Percentiles rank a stretch among this genome's conserved stretches.
phyloP scores from a whole-genome alignment of 2,113 vertebrate genomes.

The Terrapene triunguis region DNA sequence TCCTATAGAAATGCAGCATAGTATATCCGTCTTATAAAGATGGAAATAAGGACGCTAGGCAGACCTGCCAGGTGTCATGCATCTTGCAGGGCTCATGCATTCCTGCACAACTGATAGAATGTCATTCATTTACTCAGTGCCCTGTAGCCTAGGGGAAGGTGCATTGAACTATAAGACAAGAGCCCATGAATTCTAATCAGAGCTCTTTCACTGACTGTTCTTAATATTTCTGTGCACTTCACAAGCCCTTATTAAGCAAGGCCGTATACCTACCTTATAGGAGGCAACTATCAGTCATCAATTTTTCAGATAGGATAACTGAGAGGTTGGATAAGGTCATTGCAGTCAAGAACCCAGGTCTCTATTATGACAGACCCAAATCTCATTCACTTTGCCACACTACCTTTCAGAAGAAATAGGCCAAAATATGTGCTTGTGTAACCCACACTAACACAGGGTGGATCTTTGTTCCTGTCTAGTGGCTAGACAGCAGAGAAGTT shows the following conservation, averaged over 20 bases:
- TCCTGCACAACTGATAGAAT: neutral
- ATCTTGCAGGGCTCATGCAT: neutral
- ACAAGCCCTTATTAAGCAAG: neutral
- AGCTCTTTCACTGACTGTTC: neutral
- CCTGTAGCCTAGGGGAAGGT: neutral
- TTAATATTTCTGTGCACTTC: neutral
- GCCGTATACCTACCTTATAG: neutral
- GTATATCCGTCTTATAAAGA: rapidly evolving
- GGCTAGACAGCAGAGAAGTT: neutral
- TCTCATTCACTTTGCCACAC: neutral
- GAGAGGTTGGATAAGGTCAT: neutral
- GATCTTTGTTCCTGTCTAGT: neutral
- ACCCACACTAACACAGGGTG: neutral
- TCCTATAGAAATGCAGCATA: rapidly evolving
- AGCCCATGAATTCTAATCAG: neutral
- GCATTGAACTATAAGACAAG: neutral
- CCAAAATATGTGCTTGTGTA: neutral
- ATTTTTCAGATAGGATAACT: neutral
- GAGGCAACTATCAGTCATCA: neutral
- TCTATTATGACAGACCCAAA: neutral
- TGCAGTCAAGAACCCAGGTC: neutral
- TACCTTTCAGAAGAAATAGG: neutral
- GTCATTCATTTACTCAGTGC: neutral
- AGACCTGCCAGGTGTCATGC: neutral
- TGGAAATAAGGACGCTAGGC: neutral